phyloP scores from a whole-genome alignment of 2,113 vertebrate genomes.

The Chamaea fasciata region DNA sequence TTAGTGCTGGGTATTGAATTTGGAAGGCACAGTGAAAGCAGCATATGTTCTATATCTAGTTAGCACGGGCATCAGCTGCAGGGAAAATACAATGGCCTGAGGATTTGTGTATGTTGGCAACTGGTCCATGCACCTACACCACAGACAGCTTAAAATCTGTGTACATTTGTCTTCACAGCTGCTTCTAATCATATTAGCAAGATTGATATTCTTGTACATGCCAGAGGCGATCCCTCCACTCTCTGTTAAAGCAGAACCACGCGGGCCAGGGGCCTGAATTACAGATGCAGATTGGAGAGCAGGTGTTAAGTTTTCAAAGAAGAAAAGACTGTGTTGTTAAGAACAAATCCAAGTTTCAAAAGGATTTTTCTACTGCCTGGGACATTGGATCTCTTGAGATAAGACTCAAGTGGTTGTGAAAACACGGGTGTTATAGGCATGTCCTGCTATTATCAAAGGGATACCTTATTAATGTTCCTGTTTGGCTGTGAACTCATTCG shows the following conservation, averaged over 20 bases:
- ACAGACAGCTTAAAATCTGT: background rate
- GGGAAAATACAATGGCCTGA: background rate
- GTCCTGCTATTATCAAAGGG: background rate
- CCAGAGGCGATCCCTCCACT: background rate
- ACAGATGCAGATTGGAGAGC: background rate
- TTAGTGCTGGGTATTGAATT: background rate
- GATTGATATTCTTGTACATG: background rate
- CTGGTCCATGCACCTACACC: background rate
- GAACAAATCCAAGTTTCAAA: background rate
- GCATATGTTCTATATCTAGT: background rate
- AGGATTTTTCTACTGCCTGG: background rate
- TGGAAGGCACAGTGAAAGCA: background rate
- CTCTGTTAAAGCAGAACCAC: background rate
- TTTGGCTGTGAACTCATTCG: background rate
- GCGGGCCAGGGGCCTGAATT: background rate
- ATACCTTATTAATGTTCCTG: background rate
- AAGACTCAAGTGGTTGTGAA: background rate
- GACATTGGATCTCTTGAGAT: background rate
- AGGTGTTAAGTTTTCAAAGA: background rate
- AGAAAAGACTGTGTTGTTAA: background rate
- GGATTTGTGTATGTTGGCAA: background rate
- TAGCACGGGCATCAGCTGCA: background rate
- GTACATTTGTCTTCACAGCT: background rate
- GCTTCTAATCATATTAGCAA: background rate
- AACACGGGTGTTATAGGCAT: background rate